Base-by-base conservation (phyloP, 2,797 vertebrate genomes). In the Propithecus perrieri region DNA sequence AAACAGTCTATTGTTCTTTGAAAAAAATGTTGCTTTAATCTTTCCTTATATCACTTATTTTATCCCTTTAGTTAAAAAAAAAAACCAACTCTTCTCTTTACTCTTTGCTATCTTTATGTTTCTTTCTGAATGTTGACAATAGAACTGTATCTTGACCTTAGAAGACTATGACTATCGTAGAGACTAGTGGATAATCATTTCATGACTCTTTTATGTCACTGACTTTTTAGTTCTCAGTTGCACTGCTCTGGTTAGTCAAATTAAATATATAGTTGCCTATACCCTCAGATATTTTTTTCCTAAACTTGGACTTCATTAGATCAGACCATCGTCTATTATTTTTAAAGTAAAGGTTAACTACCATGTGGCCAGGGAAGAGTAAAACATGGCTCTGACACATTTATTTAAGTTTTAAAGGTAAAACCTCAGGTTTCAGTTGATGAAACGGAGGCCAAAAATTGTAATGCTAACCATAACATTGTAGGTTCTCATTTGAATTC, bases 361-460 rank as follows among this genome's bases (percentile, higher is more conserved):
- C 20, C 57, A 92, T 0, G 0, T 92, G 61, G 20, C 33, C 57
- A 80, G 48, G 20, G 9, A 85, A 46, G 6, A 59, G 4, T 17
- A 71, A 85, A 92, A 41, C 24, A 35, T 33, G 41, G 50, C 57
- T n/a, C 24, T 83, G 76, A 76, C 46, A 75, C 4, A 88, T 72
- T 92, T 89, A 46, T 53, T 93, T 85, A 90, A 38, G 9, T 41
- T 81, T 92, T 78, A 85, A 97, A 91, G 38, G 33, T 50, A 87
- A 80, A 71, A 33, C 13, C 5, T 74, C 14, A 59, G 28, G 69
- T 83, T 87, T 79, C 72, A 85, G 41, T 67, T 33, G 24, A 76
- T 57, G 46, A 71, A 96, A 61, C n/a, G 41, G 24, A 89, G 79
- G 74, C 24, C 67, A 15, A 48, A 79, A 74, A 53, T 85, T 89